These are phyloP conservation scores for Sicus ferrugineus DNA, from an alignment of 2,888 invertebrate genomes.

Conservation along the genomic window DNA sequence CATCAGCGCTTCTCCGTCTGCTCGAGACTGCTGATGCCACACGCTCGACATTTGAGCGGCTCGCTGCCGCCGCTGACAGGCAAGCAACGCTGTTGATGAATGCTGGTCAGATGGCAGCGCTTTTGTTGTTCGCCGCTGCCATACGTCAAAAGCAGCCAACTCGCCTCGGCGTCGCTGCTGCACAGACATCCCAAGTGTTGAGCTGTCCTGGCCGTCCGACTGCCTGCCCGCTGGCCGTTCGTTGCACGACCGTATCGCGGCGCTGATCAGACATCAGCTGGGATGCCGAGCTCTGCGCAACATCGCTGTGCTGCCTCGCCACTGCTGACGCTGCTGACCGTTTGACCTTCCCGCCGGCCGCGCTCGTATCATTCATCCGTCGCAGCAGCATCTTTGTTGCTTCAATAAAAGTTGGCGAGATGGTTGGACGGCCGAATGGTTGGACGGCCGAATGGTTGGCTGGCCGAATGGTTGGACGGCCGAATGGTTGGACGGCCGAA, in stretches of 20 bases:
- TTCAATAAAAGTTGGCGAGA: neutral
- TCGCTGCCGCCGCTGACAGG: slow-evolving; percentile 18
- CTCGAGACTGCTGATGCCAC: neutral
- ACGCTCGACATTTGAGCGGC: slow-evolving; percentile 1
- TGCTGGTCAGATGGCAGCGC: neutral
- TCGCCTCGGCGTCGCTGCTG: neutral
- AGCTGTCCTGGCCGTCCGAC: neutral
- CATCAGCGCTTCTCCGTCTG: neutral
- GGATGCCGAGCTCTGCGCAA: neutral
- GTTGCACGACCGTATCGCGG: slow-evolving; percentile 13
- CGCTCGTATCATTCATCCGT: neutral
- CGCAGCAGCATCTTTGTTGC: neutral
- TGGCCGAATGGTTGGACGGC: too few species aligned
- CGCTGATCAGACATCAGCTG: neutral
- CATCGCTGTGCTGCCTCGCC: too few species aligned
- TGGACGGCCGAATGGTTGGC: too few species aligned
- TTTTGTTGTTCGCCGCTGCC: slow-evolving; percentile 27
- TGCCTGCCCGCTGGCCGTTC: neutral
- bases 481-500: too few species aligned
- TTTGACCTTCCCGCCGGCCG: slow-evolving; percentile 14
- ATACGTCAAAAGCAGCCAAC: slow-evolving; percentile 1
- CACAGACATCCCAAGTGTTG: slow-evolving; percentile 8
- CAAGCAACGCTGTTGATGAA: slow-evolving; percentile 20
- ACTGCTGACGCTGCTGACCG: slow-evolving; percentile 18
- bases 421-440: too few species aligned